These are phyloP conservation scores for Eriocheir sinensis DNA, from an alignment of 1,140 invertebrate species.

Conservation along the genomic window DNA sequence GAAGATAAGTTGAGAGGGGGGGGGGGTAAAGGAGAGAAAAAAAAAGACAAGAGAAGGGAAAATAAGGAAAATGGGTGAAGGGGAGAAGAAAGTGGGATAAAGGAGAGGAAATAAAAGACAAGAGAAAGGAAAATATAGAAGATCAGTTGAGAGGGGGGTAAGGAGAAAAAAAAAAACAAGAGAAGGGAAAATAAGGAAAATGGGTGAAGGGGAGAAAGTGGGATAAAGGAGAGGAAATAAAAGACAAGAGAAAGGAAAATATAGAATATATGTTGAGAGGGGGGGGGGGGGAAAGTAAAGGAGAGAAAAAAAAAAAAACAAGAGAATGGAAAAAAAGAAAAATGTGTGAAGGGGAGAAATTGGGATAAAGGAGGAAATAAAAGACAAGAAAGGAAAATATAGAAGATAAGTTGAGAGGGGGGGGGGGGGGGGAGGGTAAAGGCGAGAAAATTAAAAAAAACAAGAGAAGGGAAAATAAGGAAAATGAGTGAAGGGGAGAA, in stretches of 20 bases:
- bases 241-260: too few species aligned
- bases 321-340: neutral
- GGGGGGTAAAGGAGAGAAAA: too few species aligned
- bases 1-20: too few species aligned
- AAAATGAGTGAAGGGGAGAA: too few species aligned
- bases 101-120: too few species aligned
- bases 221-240: neutral
- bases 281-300: neutral
- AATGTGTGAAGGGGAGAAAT: neutral
- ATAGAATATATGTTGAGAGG: neutral
- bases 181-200: slow-evolving; percentile 4
- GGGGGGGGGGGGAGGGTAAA: neutral
- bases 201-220: too few species aligned
- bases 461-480: too few species aligned
- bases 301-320: too few species aligned
- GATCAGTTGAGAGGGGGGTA: neutral
- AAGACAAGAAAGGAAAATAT: neutral
- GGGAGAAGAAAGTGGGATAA: too few species aligned
- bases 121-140: too few species aligned
- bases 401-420: neutral
- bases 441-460: neutral
- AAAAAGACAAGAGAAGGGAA: too few species aligned
- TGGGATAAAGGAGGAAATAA: neutral
- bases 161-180: neutral
- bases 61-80: too few species aligned